Base-by-base conservation (phyloP, 2,797 vertebrate genomes). In the Typhlichthys eigenmanni region DNA sequence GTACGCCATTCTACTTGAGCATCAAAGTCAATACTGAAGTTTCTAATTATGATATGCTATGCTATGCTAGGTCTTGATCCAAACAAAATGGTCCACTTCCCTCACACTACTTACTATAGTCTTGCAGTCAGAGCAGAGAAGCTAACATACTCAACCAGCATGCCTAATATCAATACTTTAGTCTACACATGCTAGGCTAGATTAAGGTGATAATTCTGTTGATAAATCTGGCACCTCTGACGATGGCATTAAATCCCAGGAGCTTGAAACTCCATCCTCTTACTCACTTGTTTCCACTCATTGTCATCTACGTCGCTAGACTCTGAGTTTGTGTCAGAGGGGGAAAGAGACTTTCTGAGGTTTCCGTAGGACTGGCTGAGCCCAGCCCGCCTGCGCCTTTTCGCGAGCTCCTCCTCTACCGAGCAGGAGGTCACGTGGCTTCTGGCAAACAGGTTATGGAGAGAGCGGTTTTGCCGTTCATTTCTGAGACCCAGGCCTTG, bases 351-450 rank as follows among this genome's bases (percentile, higher is more conserved):
- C 12, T 73, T 69, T 45, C 67, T 85, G 49, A 69, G 58, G 0
- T 85, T 68, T 7, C 76, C 74, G 0, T 79, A 74, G 47, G 65
- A 69, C 49, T 83, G 85, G 0, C 86, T 83, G 54, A 93, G 82
- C 13, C 91, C 93, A 0, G 91, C 92, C 71, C 88, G 68, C 62
- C 69, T 87, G 16, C 89, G 87, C 61, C 92, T 90, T 46, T 78
- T 79, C 60, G 89, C 89, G 0, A 95, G 85, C 74, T 96, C 94
- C 52, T 93, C 85, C 55, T 94, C 94, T 64, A 94, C 88, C 0
- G 92, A 91, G 19, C 19, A 19, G 16, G 63, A 76, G 72, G 72
- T 76, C 49, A 72, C 76, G 0, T 79, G 81, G 59, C 67, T 73
- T 55, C 17, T 57, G n/a, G 69, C 55, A 34, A 76, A 32, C 8